Evolutionary conservation across 2,888 invertebrate genomes (phyloP), one percentile per base, ranked within the genome.

Genomic region (Spodoptera picta): DNA sequence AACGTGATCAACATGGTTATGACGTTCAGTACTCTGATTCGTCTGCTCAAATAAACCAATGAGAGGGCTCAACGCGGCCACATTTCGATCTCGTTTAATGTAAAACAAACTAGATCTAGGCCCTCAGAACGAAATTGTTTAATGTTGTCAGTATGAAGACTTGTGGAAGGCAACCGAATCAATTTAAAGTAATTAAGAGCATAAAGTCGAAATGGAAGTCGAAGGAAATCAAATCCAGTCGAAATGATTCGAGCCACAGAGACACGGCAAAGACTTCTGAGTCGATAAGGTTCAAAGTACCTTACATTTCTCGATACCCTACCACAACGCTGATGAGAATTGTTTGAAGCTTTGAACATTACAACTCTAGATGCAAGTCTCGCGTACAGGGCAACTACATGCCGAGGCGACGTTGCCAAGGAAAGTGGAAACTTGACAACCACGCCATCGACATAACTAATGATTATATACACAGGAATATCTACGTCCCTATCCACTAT

Each of bases 151-250:
- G 36, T 36, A 9, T 9, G 36, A 36, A 42, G 3, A 10, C n/a
- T n/a, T 31, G n/a, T 4, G 64, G 27, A 44, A 71, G 27, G 2
- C 9, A 71, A 51, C 11, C 23, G 1, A 52, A 51, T 14, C 36
- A 44, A 7, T 11, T 1, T 3, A 43, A 65, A 63, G 53, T 42
- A 3, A 58, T 12, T 47, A 46, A 60, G 19, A 59, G 49, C 11
- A 5, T 48, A 55, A 65, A 7, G 19, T 44, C 45, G 46, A 19
- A 49, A 44, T 53, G 0, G 41, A 73, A 57, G 19, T 7, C 2
- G 45, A 62, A 62, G 55, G 56, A 56, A 69, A 74, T 56, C 52
- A 71, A 59, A 69, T 50, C 58, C 49, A 62, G 49, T n/a, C 50
- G 36, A 36, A 7, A 36, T 50, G 14, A 53, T 47, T 27, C 42